phyloP scores from a whole-genome alignment of 2,113 vertebrate species.

The Phalacrocorax aristotelis region DNA sequence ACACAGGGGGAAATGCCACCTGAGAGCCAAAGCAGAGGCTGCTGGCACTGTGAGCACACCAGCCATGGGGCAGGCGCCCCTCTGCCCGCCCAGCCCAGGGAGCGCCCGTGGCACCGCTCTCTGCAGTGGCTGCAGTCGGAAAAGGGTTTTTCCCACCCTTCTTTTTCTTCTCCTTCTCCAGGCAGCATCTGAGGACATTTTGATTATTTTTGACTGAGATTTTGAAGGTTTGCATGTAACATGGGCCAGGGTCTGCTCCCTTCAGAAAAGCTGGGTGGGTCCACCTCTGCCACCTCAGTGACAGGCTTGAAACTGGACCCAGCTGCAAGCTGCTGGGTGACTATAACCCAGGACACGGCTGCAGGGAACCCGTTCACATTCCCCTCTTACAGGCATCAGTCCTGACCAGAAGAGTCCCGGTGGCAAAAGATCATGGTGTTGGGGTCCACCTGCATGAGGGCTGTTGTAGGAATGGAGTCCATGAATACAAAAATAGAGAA shows the following conservation, averaged over 20 bases:
- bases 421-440: fast-evolving
- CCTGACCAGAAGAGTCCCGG: background rate
- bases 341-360: background rate
- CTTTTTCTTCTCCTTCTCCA: background rate
- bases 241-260: background rate
- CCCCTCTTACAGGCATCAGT: background rate
- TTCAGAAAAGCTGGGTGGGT: background rate
- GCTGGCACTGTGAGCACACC: background rate
- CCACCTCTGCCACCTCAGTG: fast-evolving
- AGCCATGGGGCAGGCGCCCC: background rate
- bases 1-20: background rate
- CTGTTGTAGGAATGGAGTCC: background rate
- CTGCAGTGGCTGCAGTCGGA: background rate
- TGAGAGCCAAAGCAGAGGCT: constrained; percentile 14
- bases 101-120: fast-evolving
- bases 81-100: background rate
- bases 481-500: background rate
- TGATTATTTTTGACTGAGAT: background rate
- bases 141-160: background rate
- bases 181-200: background rate
- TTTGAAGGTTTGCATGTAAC: background rate
- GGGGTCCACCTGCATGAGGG: background rate
- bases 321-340: background rate
- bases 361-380: background rate
- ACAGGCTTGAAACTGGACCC: fast-evolving